Conservation (phyloP, 2,113 vertebrate genomes). For the Percopsis transmontana region DNA sequence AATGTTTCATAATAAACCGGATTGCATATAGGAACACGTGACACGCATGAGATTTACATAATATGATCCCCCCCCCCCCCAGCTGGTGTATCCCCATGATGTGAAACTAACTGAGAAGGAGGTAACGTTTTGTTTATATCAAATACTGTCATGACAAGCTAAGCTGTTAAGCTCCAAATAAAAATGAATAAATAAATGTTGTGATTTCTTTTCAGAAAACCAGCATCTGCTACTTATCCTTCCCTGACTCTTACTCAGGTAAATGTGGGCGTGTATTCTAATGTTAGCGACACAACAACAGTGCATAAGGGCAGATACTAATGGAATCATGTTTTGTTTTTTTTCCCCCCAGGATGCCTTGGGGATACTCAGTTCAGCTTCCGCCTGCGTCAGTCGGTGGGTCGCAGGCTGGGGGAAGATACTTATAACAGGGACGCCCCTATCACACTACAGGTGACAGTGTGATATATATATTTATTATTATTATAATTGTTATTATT, state of each 20-base stretch:
- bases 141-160: neutral
- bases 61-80: constrained; percentile 49
- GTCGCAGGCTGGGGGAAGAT: constrained; percentile 73
- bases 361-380: constrained; percentile 97
- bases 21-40: too few relatives aligned
- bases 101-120: constrained; percentile 92
- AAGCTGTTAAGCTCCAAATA: neutral
- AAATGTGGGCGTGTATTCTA: constrained; percentile 18
- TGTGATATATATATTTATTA: neutral
- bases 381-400: constrained; percentile 88
- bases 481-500: neutral
- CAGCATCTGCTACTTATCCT: constrained; percentile 94
- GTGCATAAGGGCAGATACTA: neutral
- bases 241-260: constrained; percentile 98
- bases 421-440: constrained; percentile 81
- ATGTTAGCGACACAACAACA: neutral
- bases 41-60: constrained; percentile 2
- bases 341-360: constrained; percentile 83
- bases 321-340: neutral
- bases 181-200: neutral
- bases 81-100: constrained; percentile 89
- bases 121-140: constrained; percentile 68
- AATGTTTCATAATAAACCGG: neutral
- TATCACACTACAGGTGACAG: constrained; percentile 80
- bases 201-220: constrained; percentile 81